phyloP scores from a whole-genome alignment of 2,888 invertebrate genomes.

The Siphonodentalium dalli region DNA sequence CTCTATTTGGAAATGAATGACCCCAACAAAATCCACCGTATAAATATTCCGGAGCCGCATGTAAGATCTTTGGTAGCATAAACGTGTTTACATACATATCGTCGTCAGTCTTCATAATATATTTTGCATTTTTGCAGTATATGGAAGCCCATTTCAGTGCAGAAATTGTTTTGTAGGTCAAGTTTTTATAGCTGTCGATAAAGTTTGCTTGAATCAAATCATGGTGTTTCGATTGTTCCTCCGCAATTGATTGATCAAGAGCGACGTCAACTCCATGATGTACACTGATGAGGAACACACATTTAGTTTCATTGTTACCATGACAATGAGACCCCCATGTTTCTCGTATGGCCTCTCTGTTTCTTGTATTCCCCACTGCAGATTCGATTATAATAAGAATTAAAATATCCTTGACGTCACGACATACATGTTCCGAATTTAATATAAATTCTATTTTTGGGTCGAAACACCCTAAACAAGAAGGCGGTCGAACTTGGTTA shows the following conservation, averaged over 20 bases:
- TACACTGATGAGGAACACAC: no score
- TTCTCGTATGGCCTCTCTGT: slow-evolving; percentile 34
- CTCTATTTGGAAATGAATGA: slow-evolving; percentile 36
- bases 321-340: slow-evolving; percentile 42
- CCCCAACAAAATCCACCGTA: slow-evolving; percentile 49
- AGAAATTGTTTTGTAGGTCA: slow-evolving; percentile 47
- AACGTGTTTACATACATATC: slow-evolving; percentile 47
- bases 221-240: slow-evolving; percentile 30
- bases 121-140: slow-evolving; percentile 35
- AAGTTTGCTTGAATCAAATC: slow-evolving; percentile 43
- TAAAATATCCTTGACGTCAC: slow-evolving; percentile 17
- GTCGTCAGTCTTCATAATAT: slow-evolving; percentile 56
- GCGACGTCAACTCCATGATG: background rate
- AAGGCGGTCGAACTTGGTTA: slow-evolving; percentile 29
- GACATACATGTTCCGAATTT: slow-evolving; percentile 28
- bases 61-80: slow-evolving; percentile 36
- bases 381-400: slow-evolving; percentile 38
- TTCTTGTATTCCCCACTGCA: slow-evolving; percentile 21
- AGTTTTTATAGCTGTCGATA: slow-evolving; percentile 42
- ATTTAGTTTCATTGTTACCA: slow-evolving; percentile 20
- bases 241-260: slow-evolving; percentile 13
- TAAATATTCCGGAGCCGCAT: slow-evolving; percentile 35
- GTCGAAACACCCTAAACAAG: slow-evolving; percentile 34
- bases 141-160: slow-evolving; percentile 36
- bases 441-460: slow-evolving; percentile 30